phyloP scores from a whole-genome alignment of 2,797 vertebrate species.

The Myotis vivesi region DNA sequence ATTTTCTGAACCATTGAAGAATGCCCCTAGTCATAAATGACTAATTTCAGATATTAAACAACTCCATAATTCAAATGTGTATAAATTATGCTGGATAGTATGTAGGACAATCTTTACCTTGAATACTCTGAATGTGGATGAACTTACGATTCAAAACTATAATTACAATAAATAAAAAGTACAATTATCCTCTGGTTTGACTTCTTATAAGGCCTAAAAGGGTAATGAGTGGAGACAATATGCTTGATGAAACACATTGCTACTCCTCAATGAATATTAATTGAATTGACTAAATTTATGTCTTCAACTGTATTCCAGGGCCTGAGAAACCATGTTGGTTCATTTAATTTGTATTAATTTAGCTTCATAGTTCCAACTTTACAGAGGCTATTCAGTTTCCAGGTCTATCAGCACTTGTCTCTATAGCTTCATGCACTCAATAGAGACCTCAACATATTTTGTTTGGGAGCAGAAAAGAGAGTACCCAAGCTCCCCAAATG shows the following conservation, averaged over 20 bases:
- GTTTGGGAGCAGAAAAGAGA: not conserved
- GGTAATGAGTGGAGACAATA: not conserved
- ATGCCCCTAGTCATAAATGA: slow-evolving; percentile 16
- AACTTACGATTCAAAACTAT: slow-evolving; percentile 37
- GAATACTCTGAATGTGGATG: slow-evolving; percentile 10
- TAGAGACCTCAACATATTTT: slow-evolving; percentile 13
- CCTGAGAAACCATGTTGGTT: not conserved
- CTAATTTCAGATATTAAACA: slow-evolving; percentile 43
- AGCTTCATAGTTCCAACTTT: not conserved
- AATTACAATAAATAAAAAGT: slow-evolving; percentile 58
- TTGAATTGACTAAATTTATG: not conserved
- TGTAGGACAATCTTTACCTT: slow-evolving; percentile 17
- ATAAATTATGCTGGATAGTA: not conserved
- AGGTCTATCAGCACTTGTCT: not conserved
- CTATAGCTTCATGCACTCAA: not conserved
- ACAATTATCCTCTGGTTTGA: slow-evolving; percentile 55
- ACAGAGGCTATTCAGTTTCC: slow-evolving; percentile 19
- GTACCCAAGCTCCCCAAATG: not conserved
- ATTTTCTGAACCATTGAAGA: slow-evolving; percentile 44
- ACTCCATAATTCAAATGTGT: not conserved
- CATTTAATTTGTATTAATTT: not conserved
- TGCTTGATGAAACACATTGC: not conserved
- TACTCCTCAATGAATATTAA: slow-evolving; percentile 52
- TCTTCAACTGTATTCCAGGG: not conserved
- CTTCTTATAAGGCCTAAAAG: slow-evolving; percentile 42